Percentiles rank a stretch among this genome's conserved stretches.
phyloP scores from a whole-genome alignment of 1,140 invertebrate genomes.

The Drosophila erecta region DNA sequence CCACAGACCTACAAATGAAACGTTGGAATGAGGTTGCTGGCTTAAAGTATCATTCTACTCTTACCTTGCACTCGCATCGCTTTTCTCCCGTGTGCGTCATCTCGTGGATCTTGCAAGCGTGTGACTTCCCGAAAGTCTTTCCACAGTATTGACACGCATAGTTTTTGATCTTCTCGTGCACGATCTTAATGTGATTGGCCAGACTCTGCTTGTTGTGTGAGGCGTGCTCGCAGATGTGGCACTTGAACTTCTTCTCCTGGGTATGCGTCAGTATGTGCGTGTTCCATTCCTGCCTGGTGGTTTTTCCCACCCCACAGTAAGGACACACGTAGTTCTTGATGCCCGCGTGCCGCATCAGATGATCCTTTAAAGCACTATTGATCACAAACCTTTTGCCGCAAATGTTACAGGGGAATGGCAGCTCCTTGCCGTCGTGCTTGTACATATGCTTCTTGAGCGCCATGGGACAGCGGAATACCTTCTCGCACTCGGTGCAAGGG shows the following conservation, averaged over 20 bases:
- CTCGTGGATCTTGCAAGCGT: constrained; percentile 82
- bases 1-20: constrained; percentile 61
- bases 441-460: constrained; percentile 85
- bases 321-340: constrained; percentile 83
- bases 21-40: too few species aligned
- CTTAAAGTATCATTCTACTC: neutral
- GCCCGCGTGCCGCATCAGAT: constrained; percentile 79
- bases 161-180: constrained; percentile 82
- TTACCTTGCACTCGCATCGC: constrained; percentile 76
- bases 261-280: constrained; percentile 81
- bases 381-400: constrained; percentile 85
- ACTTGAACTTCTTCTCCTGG: constrained; percentile 82
- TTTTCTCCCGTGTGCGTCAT: constrained; percentile 86
- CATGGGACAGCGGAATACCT: constrained; percentile 79
- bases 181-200: constrained; percentile 79
- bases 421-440: constrained; percentile 86
- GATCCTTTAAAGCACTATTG: constrained; percentile 77
- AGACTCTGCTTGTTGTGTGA: constrained; percentile 80
- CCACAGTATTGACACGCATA: constrained; percentile 81
- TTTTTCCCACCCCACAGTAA: constrained; percentile 80
- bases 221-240: constrained; percentile 75
- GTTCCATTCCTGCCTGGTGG: constrained; percentile 80
- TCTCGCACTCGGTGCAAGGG: constrained; percentile 78
- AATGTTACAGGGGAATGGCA: constrained; percentile 86
- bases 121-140: constrained; percentile 82